Evolutionary conservation across 2,888 invertebrate genomes (phyloP).

Genomic region (Dynastes maya): DNA sequence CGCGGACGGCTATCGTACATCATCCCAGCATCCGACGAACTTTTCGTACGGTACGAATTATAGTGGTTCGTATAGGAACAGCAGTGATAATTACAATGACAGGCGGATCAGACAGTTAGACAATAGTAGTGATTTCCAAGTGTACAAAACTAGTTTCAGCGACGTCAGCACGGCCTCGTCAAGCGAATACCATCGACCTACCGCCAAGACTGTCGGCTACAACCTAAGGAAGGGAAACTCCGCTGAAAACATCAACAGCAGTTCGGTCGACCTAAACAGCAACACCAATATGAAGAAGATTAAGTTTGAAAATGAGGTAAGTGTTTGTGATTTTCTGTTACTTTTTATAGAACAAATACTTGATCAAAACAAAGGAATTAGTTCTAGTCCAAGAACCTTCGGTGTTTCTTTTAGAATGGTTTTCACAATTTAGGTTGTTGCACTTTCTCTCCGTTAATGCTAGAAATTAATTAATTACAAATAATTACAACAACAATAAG

Average conservation of each 20-base stretch:
- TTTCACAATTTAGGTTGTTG: too few relatives aligned
- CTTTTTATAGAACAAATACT: too few relatives aligned
- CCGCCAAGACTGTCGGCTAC: constrained; percentile 42
- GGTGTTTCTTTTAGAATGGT: too few relatives aligned
- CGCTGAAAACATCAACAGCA: constrained; percentile 66
- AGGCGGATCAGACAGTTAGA: constrained; percentile 53
- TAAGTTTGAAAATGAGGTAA: constrained; percentile 68
- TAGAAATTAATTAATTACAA: too few relatives aligned
- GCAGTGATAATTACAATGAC: constrained; percentile 50
- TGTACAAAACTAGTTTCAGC: constrained; percentile 53
- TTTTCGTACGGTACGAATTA: constrained; percentile 42
- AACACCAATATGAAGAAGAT: constrained; percentile 67
- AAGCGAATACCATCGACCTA: constrained; percentile 54
- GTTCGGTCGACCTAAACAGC: constrained; percentile 61
- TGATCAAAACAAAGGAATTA: too few relatives aligned
- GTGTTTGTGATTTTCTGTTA: constrained; percentile 16
- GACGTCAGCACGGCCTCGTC: constrained; percentile 56
- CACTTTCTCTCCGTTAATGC: too few relatives aligned
- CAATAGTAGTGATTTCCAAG: constrained; percentile 58
- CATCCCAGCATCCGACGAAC: constrained; percentile 60
- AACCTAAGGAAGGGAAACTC: constrained; percentile 65
- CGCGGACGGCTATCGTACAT: constrained; percentile 60
- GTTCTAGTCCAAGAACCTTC: too few relatives aligned
- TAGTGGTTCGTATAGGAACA: constrained; percentile 48
- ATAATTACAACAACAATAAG: too few relatives aligned